phyloP scores from a whole-genome alignment of 1,140 invertebrate species.

The Brachionus angularis region DNA sequence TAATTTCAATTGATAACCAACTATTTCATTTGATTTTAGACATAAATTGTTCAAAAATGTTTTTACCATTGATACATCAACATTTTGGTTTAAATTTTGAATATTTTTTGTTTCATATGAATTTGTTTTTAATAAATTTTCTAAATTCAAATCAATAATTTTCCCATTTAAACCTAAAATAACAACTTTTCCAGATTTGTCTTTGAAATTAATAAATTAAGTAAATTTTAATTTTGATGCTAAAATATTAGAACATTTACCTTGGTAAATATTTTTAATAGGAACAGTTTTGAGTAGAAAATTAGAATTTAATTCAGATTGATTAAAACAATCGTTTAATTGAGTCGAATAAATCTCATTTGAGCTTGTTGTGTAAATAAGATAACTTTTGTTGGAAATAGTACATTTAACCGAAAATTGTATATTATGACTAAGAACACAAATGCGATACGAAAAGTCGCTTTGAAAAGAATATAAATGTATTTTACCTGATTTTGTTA shows the following conservation, averaged over 20 bases:
- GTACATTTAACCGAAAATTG: not conserved
- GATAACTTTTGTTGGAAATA: not conserved
- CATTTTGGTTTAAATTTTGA: not conserved
- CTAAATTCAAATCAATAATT: not conserved
- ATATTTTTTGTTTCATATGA: no score
- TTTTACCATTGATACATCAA: not conserved
- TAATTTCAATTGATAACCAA: not conserved
- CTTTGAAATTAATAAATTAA: not conserved
- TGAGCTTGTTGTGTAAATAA: not conserved
- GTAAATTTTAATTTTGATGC: not conserved
- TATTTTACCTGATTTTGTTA: not conserved
- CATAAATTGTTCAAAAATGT: conserved; percentile 2
- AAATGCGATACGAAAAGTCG: not conserved
- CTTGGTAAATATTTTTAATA: not conserved
- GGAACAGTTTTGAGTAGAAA: not conserved
- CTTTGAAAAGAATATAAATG: not conserved
- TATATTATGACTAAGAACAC: not conserved
- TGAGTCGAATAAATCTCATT: not conserved
- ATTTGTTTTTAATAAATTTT: not conserved
- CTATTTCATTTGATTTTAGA: not conserved
- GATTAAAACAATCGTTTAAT: not conserved
- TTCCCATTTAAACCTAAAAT: not conserved
- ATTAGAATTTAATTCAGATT: not conserved
- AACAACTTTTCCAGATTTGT: not conserved
- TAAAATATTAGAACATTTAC: not conserved